Evolutionary conservation across 2,888 invertebrate genomes (phyloP).

Genomic region (Eumerus sabulonum): DNA sequence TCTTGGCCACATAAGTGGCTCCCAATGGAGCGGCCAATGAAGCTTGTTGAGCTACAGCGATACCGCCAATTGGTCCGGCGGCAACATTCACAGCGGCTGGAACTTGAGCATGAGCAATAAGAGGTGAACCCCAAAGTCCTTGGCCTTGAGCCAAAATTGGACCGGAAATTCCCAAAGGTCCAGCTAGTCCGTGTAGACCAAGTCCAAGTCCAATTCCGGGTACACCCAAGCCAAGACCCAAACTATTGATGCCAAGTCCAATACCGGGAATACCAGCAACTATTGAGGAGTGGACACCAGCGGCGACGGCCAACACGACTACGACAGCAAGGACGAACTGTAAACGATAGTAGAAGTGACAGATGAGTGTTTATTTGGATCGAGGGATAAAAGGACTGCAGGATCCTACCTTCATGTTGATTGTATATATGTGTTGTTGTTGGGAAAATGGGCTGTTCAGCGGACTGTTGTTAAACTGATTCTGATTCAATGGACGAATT

Average conservation of each 20-base stretch:
- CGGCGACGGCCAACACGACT: conserved; percentile 76
- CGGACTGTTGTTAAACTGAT: conserved; percentile 52
- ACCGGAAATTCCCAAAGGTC: conserved; percentile 20
- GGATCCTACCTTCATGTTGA: conserved; percentile 63
- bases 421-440: conserved; percentile 11
- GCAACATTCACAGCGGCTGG: conserved; percentile 69
- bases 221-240: conserved; percentile 29
- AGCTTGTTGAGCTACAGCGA: conserved; percentile 75
- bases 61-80: conserved; percentile 34
- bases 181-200: conserved; percentile 34
- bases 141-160: conserved; percentile 12
- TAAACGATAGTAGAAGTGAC: conserved; percentile 7
- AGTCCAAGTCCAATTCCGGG: conserved; percentile 35
- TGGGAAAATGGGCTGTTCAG: conserved; percentile 48
- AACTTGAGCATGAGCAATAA: conserved; percentile 38
- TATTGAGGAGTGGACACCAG: conserved; percentile 76
- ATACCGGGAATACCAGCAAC: conserved; percentile 70
- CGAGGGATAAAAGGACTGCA: not conserved
- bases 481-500: conserved; percentile 58
- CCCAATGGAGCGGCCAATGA: conserved; percentile 74
- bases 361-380: not conserved
- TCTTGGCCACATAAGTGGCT: conserved; percentile 76
- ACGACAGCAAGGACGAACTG: conserved; percentile 74
- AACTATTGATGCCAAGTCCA: conserved; percentile 27
- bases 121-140: conserved; percentile 36